These are phyloP conservation scores for Drosophila pseudoobscura DNA, from an alignment of 1,140 invertebrate species.

Conservation along the genomic window DNA sequence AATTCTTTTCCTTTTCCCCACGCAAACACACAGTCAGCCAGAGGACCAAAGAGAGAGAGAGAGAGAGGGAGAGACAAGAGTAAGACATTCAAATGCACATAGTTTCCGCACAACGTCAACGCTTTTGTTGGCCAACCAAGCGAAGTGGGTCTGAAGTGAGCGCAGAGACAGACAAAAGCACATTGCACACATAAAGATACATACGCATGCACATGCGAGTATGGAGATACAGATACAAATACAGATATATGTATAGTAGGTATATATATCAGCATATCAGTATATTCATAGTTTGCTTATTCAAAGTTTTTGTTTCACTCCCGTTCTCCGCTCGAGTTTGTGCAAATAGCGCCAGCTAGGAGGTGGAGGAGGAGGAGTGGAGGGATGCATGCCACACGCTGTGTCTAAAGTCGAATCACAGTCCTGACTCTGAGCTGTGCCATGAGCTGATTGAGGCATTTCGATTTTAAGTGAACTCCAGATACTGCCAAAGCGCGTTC, in stretches of 20 bases:
- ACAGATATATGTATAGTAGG: background rate
- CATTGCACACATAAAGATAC: constrained; percentile 17
- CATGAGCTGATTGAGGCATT: constrained; percentile 47
- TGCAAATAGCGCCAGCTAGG: too few relatives aligned
- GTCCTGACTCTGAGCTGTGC: background rate
- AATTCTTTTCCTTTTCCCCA: constrained; percentile 25
- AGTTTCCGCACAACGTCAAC: constrained; percentile 24
- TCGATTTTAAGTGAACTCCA: constrained; percentile 24
- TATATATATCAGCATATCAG: background rate
- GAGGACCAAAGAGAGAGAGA: background rate
- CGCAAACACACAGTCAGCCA: background rate
- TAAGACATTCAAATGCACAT: constrained; percentile 1
- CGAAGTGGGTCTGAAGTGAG: constrained; percentile 19
- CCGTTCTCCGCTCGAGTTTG: too few relatives aligned
- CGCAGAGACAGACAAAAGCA: constrained; percentile 13
- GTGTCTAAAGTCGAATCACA: background rate
- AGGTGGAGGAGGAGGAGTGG: too few relatives aligned
- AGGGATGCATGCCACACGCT: too few relatives aligned
- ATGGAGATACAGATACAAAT: too few relatives aligned
- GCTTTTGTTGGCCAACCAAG: constrained; percentile 32
- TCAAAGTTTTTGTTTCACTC: constrained; percentile 35
- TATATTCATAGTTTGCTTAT: constrained; percentile 43
- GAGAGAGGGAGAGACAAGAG: background rate
- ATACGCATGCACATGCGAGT: background rate
- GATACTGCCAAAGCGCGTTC: background rate